These are phyloP conservation scores for Papilio polyxenes DNA, from an alignment of 1,140 invertebrate genomes.

Conservation along the genomic window DNA sequence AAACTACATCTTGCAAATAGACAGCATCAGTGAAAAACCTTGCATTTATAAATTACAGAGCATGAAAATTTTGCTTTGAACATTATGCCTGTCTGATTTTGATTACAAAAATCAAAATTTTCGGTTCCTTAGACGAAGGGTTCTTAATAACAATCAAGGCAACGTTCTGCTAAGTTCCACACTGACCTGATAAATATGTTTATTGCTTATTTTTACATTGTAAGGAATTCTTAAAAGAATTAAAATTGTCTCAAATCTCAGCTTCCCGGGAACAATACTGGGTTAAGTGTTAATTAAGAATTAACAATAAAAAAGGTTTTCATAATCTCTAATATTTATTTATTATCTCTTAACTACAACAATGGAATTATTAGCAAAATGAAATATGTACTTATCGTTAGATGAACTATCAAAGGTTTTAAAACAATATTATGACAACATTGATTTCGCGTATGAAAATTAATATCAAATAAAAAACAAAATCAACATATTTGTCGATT, in stretches of 20 bases:
- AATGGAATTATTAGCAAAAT: constrained; percentile 22
- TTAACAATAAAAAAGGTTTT: constrained; percentile 32
- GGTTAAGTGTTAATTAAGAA: constrained; percentile 28
- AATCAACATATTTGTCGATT: neutral
- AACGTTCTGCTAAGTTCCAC: neutral
- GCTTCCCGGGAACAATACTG: constrained; percentile 60
- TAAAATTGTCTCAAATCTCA: constrained; percentile 56
- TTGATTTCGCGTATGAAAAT: neutral
- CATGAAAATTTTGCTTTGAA: too few relatives aligned
- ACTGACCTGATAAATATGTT: neutral
- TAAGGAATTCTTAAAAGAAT: neutral
- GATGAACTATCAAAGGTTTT: constrained; percentile 10
- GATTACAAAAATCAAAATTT: neutral
- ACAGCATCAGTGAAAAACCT: neutral
- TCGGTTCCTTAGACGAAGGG: neutral
- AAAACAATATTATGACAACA: neutral
- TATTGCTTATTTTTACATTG: neutral
- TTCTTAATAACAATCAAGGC: neutral
- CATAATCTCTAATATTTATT: constrained; percentile 39
- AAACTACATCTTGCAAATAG: constrained; percentile 18
- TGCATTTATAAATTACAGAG: neutral
- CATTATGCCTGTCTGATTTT: neutral
- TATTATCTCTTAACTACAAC: constrained; percentile 42
- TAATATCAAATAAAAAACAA: constrained; percentile 3
- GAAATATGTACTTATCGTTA: constrained; percentile 22